These are phyloP conservation scores for Rhinogobio ventralis DNA, from an alignment of 2,797 vertebrate species.

Conservation along the genomic window DNA sequence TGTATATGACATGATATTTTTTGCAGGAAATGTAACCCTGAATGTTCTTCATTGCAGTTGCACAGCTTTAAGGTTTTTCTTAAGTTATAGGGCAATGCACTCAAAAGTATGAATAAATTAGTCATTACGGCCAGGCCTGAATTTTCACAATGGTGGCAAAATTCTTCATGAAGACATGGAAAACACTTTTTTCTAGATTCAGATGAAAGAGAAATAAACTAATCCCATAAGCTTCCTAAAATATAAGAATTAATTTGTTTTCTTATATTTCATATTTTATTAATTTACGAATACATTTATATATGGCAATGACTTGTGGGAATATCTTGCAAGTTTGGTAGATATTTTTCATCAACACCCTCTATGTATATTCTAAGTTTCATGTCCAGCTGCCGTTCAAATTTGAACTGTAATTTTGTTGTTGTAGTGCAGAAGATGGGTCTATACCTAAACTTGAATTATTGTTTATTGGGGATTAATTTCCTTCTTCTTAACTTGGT, in stretches of 20 bases:
- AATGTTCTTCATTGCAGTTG: not conserved
- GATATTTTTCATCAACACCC: not conserved
- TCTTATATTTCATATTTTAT: not conserved
- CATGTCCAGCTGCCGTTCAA: not conserved
- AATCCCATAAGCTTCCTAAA: not conserved
- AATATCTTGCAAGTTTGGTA: not conserved
- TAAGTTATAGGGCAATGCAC: not conserved
- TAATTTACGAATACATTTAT: conserved; percentile 20
- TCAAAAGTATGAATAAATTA: not conserved
- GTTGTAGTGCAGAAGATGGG: not conserved
- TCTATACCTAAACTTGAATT: not conserved
- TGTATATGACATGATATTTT: not conserved
- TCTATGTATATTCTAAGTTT: not conserved
- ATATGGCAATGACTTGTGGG: not conserved
- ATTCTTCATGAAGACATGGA: not conserved
- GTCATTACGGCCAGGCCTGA: not conserved
- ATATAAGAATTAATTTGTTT: not conserved
- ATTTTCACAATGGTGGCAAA: not conserved
- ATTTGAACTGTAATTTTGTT: not conserved
- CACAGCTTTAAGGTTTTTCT: not conserved
- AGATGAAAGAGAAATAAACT: not conserved
- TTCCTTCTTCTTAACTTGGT: not conserved
- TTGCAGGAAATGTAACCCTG: not conserved
- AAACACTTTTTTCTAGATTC: not conserved
- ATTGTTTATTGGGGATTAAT: not conserved